Percentiles rank a stretch among this genome's conserved stretches.
These are phyloP conservation scores for Phalacrocorax carbo DNA, from an alignment of 2,113 vertebrate genomes.

Conservation along the genomic window DNA sequence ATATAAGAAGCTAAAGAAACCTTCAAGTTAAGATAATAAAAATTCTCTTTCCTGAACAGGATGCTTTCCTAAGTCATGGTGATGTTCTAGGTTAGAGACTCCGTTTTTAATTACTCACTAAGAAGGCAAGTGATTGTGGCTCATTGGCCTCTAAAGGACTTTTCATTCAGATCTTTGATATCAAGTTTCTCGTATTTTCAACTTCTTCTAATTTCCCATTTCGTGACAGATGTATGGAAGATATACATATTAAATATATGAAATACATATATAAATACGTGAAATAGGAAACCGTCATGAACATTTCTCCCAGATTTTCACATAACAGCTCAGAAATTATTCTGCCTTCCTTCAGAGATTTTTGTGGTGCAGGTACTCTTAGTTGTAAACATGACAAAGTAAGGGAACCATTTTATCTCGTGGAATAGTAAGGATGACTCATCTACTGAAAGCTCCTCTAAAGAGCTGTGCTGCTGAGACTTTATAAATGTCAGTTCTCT, in stretches of 20 bases:
- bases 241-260: not conserved
- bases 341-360: not conserved
- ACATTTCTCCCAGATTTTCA: not conserved
- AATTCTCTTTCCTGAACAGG: not conserved
- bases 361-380: not conserved
- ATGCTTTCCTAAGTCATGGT: not conserved
- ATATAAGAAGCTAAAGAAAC: not conserved
- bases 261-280: not conserved
- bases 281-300: not conserved
- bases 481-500: not conserved
- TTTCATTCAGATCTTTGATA: not conserved
- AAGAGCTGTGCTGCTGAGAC: not conserved
- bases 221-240: not conserved
- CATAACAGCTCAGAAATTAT: not conserved
- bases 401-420: not conserved
- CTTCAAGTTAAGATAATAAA: not conserved
- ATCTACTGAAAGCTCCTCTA: not conserved
- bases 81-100: not conserved
- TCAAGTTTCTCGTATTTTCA: not conserved
- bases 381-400: not conserved
- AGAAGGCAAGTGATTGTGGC: not conserved
- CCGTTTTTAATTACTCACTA: not conserved
- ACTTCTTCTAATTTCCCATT: not conserved
- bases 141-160: not conserved
- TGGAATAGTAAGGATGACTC: not conserved